Percentiles rank a stretch among this genome's conserved stretches.
Evolutionary conservation across 2,797 vertebrate genomes (phyloP).

Genomic region (Halcyon leucocephala): DNA sequence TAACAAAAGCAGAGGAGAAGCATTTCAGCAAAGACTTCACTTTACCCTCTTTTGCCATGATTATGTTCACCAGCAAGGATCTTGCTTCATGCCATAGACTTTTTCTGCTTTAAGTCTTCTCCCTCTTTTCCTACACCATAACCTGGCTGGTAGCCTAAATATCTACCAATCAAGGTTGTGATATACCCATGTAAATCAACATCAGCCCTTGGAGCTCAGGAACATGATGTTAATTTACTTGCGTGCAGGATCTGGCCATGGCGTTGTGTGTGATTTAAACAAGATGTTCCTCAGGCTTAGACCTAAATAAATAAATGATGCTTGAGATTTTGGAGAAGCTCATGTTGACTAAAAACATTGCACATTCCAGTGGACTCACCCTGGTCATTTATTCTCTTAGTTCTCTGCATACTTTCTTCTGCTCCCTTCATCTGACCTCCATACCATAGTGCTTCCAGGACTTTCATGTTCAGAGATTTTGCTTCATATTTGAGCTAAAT

Average conservation of each 20-base stretch:
- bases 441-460: neutral
- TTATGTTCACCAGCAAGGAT: neutral
- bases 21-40: neutral
- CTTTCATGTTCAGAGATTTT: neutral
- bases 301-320: neutral
- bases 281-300: slow-evolving; percentile 7
- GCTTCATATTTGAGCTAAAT: neutral
- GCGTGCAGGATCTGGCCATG: neutral
- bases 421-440: neutral
- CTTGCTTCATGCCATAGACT: neutral
- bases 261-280: neutral
- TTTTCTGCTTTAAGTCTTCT: neutral
- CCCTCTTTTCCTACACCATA: neutral
- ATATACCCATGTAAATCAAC: neutral
- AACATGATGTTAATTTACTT: neutral
- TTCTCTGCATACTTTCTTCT: neutral
- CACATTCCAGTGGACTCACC: neutral
- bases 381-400: neutral
- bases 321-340: neutral
- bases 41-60: neutral
- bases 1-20: neutral
- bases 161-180: neutral
- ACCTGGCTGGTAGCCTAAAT: neutral
- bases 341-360: neutral
- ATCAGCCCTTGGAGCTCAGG: neutral